These are phyloP conservation scores for Phataginus tetradactyla DNA, from an alignment of 2,797 vertebrate genomes.

Conservation along the genomic window DNA sequence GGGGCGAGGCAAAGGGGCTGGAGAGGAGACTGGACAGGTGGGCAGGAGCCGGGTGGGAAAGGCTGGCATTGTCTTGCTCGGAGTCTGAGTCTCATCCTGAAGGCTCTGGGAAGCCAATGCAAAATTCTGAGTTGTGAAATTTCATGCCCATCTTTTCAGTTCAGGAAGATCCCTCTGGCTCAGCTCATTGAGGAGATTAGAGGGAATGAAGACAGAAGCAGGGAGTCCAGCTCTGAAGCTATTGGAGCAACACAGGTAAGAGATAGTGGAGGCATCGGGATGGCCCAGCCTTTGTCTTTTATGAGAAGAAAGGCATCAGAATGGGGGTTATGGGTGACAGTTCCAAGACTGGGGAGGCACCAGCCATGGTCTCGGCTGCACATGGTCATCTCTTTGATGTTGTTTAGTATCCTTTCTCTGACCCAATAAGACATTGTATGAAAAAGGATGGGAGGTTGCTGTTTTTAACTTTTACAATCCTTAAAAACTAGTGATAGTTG, in stretches of 20 bases:
- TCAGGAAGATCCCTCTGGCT: background rate
- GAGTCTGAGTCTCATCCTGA: background rate
- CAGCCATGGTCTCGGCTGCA: background rate
- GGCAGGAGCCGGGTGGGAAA: rapidly evolving
- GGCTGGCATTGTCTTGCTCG: background rate
- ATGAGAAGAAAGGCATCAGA: too few relatives aligned
- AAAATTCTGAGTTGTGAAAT: background rate
- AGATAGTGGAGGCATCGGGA: background rate
- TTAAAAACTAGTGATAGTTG: background rate
- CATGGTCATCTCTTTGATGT: background rate
- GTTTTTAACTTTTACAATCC: background rate
- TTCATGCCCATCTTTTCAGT: background rate
- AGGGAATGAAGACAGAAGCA: background rate
- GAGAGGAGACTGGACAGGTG: background rate
- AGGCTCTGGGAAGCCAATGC: background rate
- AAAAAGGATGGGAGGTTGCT: background rate
- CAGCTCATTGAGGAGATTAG: background rate
- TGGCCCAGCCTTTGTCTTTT: background rate
- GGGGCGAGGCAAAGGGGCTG: rapidly evolving
- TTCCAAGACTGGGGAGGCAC: background rate
- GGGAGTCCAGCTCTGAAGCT: background rate
- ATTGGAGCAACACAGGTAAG: background rate
- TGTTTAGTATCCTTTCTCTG: background rate
- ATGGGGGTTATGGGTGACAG: too few relatives aligned
- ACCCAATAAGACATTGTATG: background rate